These are phyloP conservation scores for Macrobrachium nipponense DNA, from an alignment of 1,140 invertebrate species.

Conservation along the genomic window DNA sequence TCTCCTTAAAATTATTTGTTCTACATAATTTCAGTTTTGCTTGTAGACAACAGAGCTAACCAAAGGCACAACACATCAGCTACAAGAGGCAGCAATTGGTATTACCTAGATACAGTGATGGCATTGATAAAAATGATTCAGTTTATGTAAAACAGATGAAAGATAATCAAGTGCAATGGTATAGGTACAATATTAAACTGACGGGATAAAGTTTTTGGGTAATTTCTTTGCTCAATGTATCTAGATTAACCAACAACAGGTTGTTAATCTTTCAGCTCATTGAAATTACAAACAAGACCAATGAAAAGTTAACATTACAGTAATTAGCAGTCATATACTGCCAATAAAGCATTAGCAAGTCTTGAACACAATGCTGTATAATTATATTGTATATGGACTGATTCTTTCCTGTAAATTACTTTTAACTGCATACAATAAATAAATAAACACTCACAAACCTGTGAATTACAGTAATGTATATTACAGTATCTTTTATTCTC, in stretches of 20 bases:
- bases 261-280: constrained; percentile 10
- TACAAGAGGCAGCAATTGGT: constrained; percentile 32
- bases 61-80: constrained; percentile 35
- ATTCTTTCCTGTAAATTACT: neutral
- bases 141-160: constrained; percentile 1
- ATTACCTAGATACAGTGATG: constrained; percentile 22
- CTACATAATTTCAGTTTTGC: constrained; percentile 3
- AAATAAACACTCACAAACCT: too few relatives aligned
- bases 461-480: too few relatives aligned
- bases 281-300: constrained; percentile 1
- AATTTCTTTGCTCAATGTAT: constrained; percentile 13
- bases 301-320: constrained; percentile 1
- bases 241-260: constrained; percentile 17
- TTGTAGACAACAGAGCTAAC: constrained; percentile 24
- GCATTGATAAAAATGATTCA: neutral
- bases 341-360: constrained; percentile 5
- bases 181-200: too few relatives aligned
- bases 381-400: constrained; percentile 12
- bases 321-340: neutral
- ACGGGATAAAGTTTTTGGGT: too few relatives aligned
- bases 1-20: neutral
- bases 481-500: too few relatives aligned
- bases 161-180: neutral
- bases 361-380: constrained; percentile 13
- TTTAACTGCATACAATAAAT: too few relatives aligned